These are phyloP conservation scores for Trachymyrmex cornetzi DNA, from an alignment of 1,140 invertebrate genomes.

Conservation along the genomic window DNA sequence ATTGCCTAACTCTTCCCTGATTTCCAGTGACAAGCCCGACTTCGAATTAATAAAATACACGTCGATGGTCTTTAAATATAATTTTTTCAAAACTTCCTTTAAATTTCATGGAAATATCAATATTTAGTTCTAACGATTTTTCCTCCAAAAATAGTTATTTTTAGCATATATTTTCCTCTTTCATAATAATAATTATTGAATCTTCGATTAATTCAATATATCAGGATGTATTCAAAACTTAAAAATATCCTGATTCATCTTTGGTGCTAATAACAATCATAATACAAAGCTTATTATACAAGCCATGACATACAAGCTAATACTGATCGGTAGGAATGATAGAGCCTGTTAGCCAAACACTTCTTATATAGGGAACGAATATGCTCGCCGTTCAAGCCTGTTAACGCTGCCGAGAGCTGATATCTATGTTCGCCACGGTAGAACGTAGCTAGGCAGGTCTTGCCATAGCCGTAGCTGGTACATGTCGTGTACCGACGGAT, in stretches of 20 bases:
- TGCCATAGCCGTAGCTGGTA: slow-evolving; percentile 43
- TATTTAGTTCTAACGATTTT: background rate
- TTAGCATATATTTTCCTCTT: slow-evolving; percentile 28
- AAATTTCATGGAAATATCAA: background rate
- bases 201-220: background rate
- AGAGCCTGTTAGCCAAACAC: slow-evolving; percentile 80
- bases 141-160: background rate
- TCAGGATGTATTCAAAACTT: background rate
- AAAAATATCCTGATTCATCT: background rate
- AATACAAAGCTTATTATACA: slow-evolving; percentile 52
- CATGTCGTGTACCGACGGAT: slow-evolving; percentile 69
- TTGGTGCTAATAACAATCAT: slow-evolving; percentile 12
- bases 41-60: background rate
- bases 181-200: background rate
- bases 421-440: slow-evolving; percentile 73
- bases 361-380: slow-evolving; percentile 81
- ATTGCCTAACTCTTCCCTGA: too few species aligned
- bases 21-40: too few species aligned
- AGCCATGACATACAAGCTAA: slow-evolving; percentile 76
- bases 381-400: slow-evolving; percentile 75
- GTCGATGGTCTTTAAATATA: background rate
- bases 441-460: slow-evolving; percentile 26
- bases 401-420: slow-evolving; percentile 71
- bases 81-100: background rate
- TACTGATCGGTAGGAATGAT: slow-evolving; percentile 78